Conservation (phyloP, 2,113 vertebrate genomes). For the Spea multiplicata region DNA sequence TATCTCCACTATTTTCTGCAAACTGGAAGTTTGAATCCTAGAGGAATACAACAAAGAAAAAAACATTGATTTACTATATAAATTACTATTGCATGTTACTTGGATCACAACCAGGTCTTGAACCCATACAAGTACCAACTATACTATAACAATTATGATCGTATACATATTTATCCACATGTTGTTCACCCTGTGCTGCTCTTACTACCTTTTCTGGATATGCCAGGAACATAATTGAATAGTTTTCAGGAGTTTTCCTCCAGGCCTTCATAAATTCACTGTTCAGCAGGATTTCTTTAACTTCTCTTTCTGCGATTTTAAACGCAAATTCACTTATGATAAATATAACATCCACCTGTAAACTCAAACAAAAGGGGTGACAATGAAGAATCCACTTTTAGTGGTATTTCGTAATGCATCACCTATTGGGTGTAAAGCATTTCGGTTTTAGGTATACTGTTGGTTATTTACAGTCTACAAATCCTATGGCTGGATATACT, state of each 20-base stretch:
- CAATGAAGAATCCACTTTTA: no score
- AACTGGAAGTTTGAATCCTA: conserved; percentile 4
- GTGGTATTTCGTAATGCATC: no score
- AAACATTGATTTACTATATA: no score
- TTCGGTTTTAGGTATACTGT: no score
- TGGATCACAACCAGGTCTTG: no score
- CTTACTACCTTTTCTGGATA: conserved; percentile 25
- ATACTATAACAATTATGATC: not conserved
- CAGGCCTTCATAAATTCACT: not conserved
- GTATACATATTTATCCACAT: not conserved
- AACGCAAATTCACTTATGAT: conserved; percentile 14
- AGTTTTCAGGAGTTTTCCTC: not conserved
- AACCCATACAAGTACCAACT: not conserved
- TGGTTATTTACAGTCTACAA: no score
- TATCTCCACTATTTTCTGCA: not conserved
- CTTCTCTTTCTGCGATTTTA: conserved; percentile 11
- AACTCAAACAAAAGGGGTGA: not conserved
- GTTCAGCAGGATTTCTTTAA: conserved; percentile 2
- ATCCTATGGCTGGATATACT: no score
- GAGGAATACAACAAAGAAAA: not conserved
- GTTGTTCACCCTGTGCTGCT: no score
- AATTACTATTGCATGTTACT: no score
- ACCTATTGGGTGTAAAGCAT: no score
- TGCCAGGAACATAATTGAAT: not conserved
- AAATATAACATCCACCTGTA: conserved; percentile 7